Conservation (phyloP, 2,888 invertebrate species). For the Pharmacophagus antenor region DNA sequence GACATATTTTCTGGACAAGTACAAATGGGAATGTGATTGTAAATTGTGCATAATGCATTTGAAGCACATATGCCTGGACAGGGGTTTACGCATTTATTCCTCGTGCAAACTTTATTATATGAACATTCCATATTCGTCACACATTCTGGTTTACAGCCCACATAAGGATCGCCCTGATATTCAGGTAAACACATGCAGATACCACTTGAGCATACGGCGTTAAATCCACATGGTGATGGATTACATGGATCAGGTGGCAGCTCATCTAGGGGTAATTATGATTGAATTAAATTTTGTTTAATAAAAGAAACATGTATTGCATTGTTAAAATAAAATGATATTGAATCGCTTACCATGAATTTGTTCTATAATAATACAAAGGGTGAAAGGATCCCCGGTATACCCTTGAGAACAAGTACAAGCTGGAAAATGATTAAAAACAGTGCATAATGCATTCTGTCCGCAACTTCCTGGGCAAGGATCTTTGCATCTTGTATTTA, state of each 20-base stretch:
- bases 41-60: slow-evolving; percentile 80
- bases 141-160: slow-evolving; percentile 89
- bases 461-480: slow-evolving; percentile 88
- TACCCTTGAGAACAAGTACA: slow-evolving; percentile 86
- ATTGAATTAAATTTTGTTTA: neutral
- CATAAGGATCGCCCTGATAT: slow-evolving; percentile 87
- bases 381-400: slow-evolving; percentile 88
- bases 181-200: slow-evolving; percentile 86
- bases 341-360: slow-evolving; percentile 51
- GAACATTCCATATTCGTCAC: slow-evolving; percentile 87
- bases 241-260: slow-evolving; percentile 83
- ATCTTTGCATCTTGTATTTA: slow-evolving; percentile 86
- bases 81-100: slow-evolving; percentile 87
- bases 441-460: slow-evolving; percentile 81
- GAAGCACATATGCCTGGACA: slow-evolving; percentile 86
- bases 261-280: slow-evolving; percentile 55
- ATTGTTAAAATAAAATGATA: neutral
- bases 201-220: slow-evolving; percentile 83
- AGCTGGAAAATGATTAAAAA: slow-evolving; percentile 85
- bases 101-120: slow-evolving; percentile 84
- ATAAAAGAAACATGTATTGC: neutral
- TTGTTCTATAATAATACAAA: slow-evolving; percentile 79
- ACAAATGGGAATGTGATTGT: slow-evolving; percentile 85
- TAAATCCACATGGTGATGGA: slow-evolving; percentile 86
- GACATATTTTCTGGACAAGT: slow-evolving; percentile 83